phyloP scores from a whole-genome alignment of 2,888 invertebrate genomes.

The Thyatira batis region DNA sequence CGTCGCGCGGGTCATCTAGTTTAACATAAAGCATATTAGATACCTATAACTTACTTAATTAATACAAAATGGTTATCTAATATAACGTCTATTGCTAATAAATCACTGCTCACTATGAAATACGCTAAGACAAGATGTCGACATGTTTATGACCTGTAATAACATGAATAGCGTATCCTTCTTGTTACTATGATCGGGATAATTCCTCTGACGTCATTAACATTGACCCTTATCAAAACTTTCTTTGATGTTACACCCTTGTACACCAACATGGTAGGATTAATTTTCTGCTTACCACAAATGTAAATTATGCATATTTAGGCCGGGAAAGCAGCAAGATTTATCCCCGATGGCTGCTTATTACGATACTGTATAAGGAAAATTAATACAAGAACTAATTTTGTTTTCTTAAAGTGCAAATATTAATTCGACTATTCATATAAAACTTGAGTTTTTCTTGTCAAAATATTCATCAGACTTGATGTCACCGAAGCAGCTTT shows the following conservation, averaged over 20 bases:
- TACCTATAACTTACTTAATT: too few species aligned
- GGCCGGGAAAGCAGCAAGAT: background rate
- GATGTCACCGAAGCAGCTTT: too few species aligned
- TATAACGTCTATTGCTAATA: background rate
- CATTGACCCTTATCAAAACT: conserved; percentile 62
- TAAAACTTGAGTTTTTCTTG: too few species aligned
- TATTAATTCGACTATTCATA: too few species aligned
- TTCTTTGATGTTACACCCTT: conserved; percentile 49
- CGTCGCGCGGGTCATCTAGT: too few species aligned
- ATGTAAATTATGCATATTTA: conserved; percentile 45
- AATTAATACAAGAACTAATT: background rate
- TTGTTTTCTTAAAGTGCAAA: background rate
- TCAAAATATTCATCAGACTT: too few species aligned
- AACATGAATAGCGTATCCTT: conserved; percentile 3
- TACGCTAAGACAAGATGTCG: background rate
- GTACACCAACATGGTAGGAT: conserved; percentile 35
- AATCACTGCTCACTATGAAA: background rate
- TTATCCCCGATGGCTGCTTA: background rate
- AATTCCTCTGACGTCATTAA: conserved; percentile 45
- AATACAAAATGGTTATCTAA: too few species aligned
- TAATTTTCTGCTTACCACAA: conserved; percentile 49
- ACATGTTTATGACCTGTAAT: background rate
- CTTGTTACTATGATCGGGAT: conserved; percentile 30
- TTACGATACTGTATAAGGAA: background rate
- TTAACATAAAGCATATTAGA: too few species aligned